Percentiles rank a stretch among this genome's conserved stretches.
Evolutionary conservation across 2,888 invertebrate species (phyloP).

Genomic region (Drosophila percnosoma): DNA sequence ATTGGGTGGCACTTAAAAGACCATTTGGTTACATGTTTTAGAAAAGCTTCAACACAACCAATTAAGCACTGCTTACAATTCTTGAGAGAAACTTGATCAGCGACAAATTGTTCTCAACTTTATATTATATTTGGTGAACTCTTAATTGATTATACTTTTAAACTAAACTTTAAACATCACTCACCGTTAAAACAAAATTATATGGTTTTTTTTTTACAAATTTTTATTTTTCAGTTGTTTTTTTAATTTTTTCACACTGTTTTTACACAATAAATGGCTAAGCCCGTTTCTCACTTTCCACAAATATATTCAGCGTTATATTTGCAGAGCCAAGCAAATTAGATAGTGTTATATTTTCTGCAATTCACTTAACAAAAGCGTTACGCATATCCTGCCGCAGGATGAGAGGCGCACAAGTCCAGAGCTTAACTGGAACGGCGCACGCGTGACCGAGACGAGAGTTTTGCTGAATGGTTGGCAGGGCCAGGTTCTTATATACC

Average conservation of each 20-base stretch:
- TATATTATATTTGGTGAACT: background rate
- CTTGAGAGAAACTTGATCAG: background rate
- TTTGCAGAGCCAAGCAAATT: background rate
- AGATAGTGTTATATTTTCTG: constrained; percentile 9
- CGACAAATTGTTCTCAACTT: background rate
- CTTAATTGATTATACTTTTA: background rate
- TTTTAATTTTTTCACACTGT: constrained; percentile 6
- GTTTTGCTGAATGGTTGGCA: constrained; percentile 75
- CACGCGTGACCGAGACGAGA: constrained; percentile 79
- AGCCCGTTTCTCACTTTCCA: constrained; percentile 13
- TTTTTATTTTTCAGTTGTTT: background rate
- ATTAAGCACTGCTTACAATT: constrained; percentile 16
- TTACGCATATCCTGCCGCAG: constrained; percentile 61
- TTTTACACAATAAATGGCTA: constrained; percentile 2
- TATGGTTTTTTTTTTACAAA: background rate
- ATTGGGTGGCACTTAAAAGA: constrained; percentile 25
- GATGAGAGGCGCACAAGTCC: constrained; percentile 36
- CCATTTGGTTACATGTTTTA: constrained; percentile 8
- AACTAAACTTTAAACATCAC: constrained; percentile 14
- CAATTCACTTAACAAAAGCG: constrained; percentile 30
- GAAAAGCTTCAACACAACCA: constrained; percentile 14
- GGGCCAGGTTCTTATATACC: constrained; percentile 84
- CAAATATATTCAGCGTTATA: background rate
- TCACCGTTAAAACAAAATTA: constrained; percentile 32
- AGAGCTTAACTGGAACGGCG: constrained; percentile 64